Conservation (phyloP, 2,113 vertebrate species). For the Isurus oxyrinchus region DNA sequence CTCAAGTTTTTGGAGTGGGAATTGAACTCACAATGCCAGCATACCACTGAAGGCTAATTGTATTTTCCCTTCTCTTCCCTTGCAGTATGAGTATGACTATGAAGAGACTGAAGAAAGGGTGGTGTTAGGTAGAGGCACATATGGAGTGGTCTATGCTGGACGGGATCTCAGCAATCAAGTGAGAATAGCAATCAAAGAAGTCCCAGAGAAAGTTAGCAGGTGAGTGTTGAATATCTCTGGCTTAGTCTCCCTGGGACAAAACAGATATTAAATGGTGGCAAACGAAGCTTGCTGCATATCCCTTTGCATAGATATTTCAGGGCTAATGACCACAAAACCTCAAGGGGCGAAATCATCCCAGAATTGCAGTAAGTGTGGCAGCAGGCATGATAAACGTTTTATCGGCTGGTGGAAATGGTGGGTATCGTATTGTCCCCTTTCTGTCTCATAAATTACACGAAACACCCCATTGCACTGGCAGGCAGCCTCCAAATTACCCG, state of each 20-base stretch:
- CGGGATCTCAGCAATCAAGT: slow-evolving; percentile 69
- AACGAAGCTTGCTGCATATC: background rate
- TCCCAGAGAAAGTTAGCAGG: slow-evolving; percentile 67
- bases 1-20: background rate
- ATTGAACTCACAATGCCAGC: background rate
- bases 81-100: slow-evolving; percentile 68
- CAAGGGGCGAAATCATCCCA: background rate
- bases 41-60: background rate
- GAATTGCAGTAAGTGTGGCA: too few species aligned
- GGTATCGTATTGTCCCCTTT: too few species aligned
- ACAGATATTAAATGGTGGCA: background rate
- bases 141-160: slow-evolving; percentile 67
- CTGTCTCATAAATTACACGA: too few species aligned
- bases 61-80: slow-evolving; percentile 48
- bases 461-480: too few species aligned
- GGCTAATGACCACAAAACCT: background rate
- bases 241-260: background rate
- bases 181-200: slow-evolving; percentile 74
- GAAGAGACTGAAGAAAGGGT: slow-evolving; percentile 62
- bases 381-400: too few species aligned
- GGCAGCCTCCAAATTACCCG: too few species aligned
- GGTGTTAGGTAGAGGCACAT: slow-evolving; percentile 65
- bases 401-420: too few species aligned
- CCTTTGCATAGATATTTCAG: background rate
- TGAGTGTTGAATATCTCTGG: slow-evolving; percentile 43